Conservation (phyloP, 2,797 vertebrate genomes). For the Perodicticus potto region DNA sequence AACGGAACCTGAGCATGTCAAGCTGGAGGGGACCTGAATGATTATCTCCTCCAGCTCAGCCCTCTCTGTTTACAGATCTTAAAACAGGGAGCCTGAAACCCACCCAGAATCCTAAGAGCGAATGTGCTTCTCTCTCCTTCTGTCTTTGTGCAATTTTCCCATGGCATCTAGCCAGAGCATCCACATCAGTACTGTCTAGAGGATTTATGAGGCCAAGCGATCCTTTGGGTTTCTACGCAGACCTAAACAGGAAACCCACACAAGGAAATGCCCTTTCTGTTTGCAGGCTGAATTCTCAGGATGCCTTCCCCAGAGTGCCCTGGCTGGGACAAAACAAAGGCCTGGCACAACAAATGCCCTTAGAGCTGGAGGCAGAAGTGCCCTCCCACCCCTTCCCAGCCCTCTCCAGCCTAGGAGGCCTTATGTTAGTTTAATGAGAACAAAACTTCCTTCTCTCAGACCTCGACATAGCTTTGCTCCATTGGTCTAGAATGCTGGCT, state of each 20-base stretch:
- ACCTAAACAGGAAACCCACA: slow-evolving; percentile 87
- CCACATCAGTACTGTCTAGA: slow-evolving; percentile 79
- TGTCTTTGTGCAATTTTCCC: slow-evolving; percentile 81
- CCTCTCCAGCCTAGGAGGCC: slow-evolving; percentile 46
- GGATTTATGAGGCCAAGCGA: slow-evolving; percentile 82
- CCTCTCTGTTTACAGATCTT: slow-evolving; percentile 52
- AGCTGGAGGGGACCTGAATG: background rate
- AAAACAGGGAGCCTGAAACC: slow-evolving; percentile 72
- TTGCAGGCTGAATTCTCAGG: slow-evolving; percentile 84
- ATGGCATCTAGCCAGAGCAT: slow-evolving; percentile 74
- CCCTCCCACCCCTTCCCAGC: background rate
- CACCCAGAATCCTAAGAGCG: slow-evolving; percentile 67
- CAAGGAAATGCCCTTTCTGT: slow-evolving; percentile 84
- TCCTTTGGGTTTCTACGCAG: slow-evolving; percentile 80
- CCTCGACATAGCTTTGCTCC: slow-evolving; percentile 25
- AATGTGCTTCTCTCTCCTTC: slow-evolving; percentile 75
- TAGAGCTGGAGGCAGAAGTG: slow-evolving; percentile 61
- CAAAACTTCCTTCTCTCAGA: slow-evolving; percentile 80
- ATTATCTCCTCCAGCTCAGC: background rate
- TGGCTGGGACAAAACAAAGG: slow-evolving; percentile 66
- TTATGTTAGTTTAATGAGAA: slow-evolving; percentile 76
- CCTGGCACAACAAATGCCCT: slow-evolving; percentile 77
- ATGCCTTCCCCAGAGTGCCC: slow-evolving; percentile 79
- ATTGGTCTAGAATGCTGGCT: background rate
- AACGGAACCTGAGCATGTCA: background rate